Evolutionary conservation across 1,140 invertebrate species (phyloP), one percentile per base, ranked within the genome.

Genomic region (Drosophila bipectinata): DNA sequence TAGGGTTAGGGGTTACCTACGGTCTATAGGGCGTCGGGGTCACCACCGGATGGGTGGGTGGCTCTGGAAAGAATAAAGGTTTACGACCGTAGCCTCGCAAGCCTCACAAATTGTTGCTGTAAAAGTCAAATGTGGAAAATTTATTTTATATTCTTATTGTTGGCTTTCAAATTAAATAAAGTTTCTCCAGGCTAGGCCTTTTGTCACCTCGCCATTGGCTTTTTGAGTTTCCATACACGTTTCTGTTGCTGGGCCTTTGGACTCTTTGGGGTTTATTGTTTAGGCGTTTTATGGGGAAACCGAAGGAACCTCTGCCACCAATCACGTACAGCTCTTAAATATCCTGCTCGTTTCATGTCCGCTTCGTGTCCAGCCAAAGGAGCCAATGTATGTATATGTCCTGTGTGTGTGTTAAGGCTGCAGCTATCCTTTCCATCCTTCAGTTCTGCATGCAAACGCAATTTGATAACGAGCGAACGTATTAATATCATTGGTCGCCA

Each of bases 401-500:
- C 12, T 41, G 14, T 41, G 4, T 12, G 4, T 12, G n/a, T n/a
- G 14, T 4, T 1, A 15, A 44, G 14, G 9, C 14, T 44, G 41
- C 41, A 44, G 14, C 41, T 14, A 44, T 44, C 41, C 41, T 44
- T 44, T 44, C 62, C 64, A 75, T 76, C 59, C 73, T 80, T 90
- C 82, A 88, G 90, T 90, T 90, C 77, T 80, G 79, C 73, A 90
- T 87, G 81, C 73, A 79, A 90, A 87, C 77, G 79, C 87, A 82
- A 90, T 90, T 90, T 90, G 87, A 90, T 90, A 90, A 90, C 87
- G 87, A 90, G 87, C 88, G 87, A 90, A 90, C 87, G 79, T 90
- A 90, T 90, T 90, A 90, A 90, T 90, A 90, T 88, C 77, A 90
- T 89, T 85, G 83, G 76, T 75, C 79, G 59, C 83, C 83, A 88